Conservation (phyloP, 2,888 invertebrate species). For the Lithodes maja region DNA sequence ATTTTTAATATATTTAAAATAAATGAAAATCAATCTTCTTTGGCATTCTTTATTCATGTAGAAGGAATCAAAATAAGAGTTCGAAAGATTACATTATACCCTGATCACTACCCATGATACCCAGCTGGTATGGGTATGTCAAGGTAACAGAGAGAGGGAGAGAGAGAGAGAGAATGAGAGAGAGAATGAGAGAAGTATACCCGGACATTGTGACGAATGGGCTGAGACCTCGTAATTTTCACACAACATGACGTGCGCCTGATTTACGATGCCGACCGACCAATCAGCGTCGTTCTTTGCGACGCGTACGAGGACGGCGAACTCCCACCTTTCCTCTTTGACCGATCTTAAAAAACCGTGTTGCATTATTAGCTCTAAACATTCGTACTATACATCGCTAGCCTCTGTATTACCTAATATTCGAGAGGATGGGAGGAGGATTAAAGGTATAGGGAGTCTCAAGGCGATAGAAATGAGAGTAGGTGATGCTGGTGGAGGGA, state of each 20-base stretch:
- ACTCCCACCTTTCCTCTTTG: slow-evolving; percentile 23
- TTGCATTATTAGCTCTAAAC: not conserved
- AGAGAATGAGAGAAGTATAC: slow-evolving; percentile 25
- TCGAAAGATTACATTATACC: too few species aligned
- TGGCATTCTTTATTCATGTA: too few species aligned
- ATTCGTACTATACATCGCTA: not conserved
- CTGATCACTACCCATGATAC: not conserved
- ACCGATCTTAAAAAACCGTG: not conserved
- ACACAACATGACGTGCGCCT: slow-evolving; percentile 65
- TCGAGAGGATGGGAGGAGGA: not conserved
- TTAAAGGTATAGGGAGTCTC: not conserved
- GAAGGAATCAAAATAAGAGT: too few species aligned
- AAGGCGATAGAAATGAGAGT: not conserved
- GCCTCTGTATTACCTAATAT: not conserved
- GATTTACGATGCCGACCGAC: slow-evolving; percentile 54
- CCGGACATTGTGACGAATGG: slow-evolving; percentile 65
- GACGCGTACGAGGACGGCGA: slow-evolving; percentile 47
- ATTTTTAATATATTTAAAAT: too few species aligned
- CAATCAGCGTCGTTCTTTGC: slow-evolving; percentile 50
- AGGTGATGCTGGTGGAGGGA: not conserved
- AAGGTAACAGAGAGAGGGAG: slow-evolving; percentile 22
- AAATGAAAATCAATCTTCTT: too few species aligned
- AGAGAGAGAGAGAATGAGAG: not conserved
- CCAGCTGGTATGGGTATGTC: not conserved
- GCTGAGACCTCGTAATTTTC: slow-evolving; percentile 64